Evolutionary conservation across 2,113 vertebrate genomes (phyloP), one percentile per base, ranked within the genome.

Genomic region (Grammomys dolichurus): DNA sequence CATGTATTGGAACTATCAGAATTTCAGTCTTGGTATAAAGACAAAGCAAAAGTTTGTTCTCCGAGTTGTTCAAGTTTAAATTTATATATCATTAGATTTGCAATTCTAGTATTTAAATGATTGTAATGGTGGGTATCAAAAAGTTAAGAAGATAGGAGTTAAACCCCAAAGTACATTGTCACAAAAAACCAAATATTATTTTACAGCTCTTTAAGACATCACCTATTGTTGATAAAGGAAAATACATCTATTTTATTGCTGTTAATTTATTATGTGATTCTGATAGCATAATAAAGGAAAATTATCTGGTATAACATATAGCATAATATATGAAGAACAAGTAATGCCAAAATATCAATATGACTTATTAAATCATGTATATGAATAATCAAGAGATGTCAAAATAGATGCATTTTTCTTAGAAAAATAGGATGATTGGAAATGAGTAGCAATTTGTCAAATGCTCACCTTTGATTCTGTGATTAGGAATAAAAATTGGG

Each of bases 341-440:
- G 73, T 93, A 89, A 85, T 78, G 85, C 3, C 12, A n/a, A 84
- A 46, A 11, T 1, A 14, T 65, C 90, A 95, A 95, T 96, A 70
- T 31, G 96, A 17, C 36, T 54, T 67, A 92, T 81, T 90, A 12
- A 90, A n/a, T 92, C 51, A 84, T 85, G 58, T 77, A 88, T 89
- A 48, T 75, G 77, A 95, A 95, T 95, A 92, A 95, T 78, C 90
- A 95, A 96, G 20, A 3, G 36, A 85, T 91, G n/a, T 88, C 2
- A 86, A 80, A 91, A 80, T 70, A 92, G 26, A 46, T 69, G 33
- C 86, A 73, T 33, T 80, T 93, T 77, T 8, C 26, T 7, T 77
- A 51, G 48, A 90, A 94, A 94, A 95, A 72, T n/a, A 85, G 33
- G 90, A 90, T 60, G 63, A 95, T 89, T 95, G 93, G 60, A 90